Evolutionary conservation across 1,140 invertebrate species (phyloP).

Genomic region (Orius laevigatus): DNA sequence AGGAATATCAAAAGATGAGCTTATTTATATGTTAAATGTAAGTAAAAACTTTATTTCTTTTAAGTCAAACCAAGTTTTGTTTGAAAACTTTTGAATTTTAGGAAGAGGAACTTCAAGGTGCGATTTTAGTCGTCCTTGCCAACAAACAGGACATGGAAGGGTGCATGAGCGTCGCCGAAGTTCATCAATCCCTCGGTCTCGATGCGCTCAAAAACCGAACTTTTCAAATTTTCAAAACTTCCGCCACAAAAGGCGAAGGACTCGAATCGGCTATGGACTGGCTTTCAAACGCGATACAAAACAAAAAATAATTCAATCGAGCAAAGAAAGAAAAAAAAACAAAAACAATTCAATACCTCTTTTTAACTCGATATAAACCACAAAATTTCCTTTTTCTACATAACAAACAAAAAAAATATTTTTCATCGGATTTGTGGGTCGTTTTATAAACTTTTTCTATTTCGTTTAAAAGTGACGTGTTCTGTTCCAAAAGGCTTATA

Average conservation of each 20-base stretch:
- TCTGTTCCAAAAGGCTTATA: no score
- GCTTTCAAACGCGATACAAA: slow-evolving; percentile 77
- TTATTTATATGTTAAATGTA: slow-evolving; percentile 91
- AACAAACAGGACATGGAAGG: slow-evolving; percentile 99
- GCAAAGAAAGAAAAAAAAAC: no score
- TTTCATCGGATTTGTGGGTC: no score
- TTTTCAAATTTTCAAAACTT: slow-evolving; percentile 99
- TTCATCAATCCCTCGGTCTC: slow-evolving; percentile 89
- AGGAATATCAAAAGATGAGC: slow-evolving; percentile 96
- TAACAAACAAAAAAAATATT: no score
- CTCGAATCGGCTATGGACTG: slow-evolving; percentile 99
- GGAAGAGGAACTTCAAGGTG: slow-evolving; percentile 94
- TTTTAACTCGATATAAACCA: no score
- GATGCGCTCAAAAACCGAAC: slow-evolving; percentile 90
- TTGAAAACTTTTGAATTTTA: slow-evolving; percentile 29
- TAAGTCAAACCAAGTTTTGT: not conserved
- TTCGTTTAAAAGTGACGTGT: no score
- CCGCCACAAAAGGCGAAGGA: slow-evolving; percentile 95
- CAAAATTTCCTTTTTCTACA: no score
- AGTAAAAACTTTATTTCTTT: slow-evolving; percentile 23
- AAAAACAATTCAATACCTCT: no score
- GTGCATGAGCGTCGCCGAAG: slow-evolving; percentile 88
- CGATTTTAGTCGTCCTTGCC: slow-evolving; percentile 90
- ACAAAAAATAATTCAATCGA: slow-evolving; percentile 49
- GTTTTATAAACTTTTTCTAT: no score